These are phyloP conservation scores for Spisula subtruncata DNA, from an alignment of 2,888 invertebrate species.

Conservation along the genomic window DNA sequence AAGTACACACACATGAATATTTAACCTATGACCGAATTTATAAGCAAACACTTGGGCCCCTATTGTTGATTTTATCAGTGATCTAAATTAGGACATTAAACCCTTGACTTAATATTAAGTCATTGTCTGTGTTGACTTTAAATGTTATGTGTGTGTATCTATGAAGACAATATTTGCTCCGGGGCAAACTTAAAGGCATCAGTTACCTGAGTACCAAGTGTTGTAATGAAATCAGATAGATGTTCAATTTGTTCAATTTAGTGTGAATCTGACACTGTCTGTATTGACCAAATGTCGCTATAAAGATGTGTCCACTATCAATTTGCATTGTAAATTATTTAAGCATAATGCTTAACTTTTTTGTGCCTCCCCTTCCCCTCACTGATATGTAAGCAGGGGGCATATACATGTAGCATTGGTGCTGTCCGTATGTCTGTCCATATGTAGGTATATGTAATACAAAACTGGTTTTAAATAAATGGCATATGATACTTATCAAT, in stretches of 20 bases:
- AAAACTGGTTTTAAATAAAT: too few species aligned
- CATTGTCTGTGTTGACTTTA: background rate
- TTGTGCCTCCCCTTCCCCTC: too few species aligned
- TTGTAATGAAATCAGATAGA: background rate
- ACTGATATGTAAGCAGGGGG: too few species aligned
- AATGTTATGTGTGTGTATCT: background rate
- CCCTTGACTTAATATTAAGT: background rate
- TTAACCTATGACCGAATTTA: slow-evolving; percentile 6
- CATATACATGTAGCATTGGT: too few species aligned
- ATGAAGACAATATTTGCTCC: background rate
- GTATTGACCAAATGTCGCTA: background rate
- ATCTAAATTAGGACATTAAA: background rate
- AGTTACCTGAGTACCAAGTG: background rate
- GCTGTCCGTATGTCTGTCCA: too few species aligned
- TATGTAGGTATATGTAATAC: too few species aligned
- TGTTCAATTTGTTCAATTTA: background rate
- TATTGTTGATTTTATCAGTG: slow-evolving; percentile 12
- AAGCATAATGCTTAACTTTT: too few species aligned
- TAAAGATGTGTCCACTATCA: too few species aligned
- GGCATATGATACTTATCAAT: too few species aligned
- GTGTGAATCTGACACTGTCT: background rate
- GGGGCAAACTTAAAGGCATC: background rate
- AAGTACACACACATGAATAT: too few species aligned
- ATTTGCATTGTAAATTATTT: too few species aligned
- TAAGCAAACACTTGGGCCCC: background rate